Percentiles rank a stretch among this genome's conserved stretches.
Evolutionary conservation across 2,888 invertebrate species (phyloP).

Genomic region (Trachelus tabidus): DNA sequence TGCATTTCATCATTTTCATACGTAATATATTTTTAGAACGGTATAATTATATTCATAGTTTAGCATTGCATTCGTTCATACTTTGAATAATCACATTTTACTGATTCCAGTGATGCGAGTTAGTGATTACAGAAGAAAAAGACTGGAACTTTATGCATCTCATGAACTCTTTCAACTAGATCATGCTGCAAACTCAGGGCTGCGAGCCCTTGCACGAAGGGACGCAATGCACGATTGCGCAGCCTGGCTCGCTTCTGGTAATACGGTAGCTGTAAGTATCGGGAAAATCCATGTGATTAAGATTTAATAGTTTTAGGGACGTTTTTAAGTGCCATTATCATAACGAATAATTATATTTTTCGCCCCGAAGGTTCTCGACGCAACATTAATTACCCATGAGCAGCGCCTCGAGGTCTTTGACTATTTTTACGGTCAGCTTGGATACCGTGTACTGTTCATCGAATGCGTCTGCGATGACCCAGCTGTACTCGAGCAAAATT

Average conservation of each 20-base stretch:
- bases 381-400: slow-evolving; percentile 87
- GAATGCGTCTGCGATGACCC: slow-evolving; percentile 92
- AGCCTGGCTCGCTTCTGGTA: slow-evolving; percentile 80
- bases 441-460: slow-evolving; percentile 89
- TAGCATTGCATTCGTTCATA: background rate
- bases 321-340: background rate
- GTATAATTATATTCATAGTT: background rate
- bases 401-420: slow-evolving; percentile 83
- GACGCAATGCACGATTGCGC: slow-evolving; percentile 90
- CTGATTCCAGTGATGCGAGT: slow-evolving; percentile 86
- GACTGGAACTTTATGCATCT: slow-evolving; percentile 83
- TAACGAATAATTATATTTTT: slow-evolving; percentile 6
- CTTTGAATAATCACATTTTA: background rate
- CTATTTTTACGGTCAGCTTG: slow-evolving; percentile 77
- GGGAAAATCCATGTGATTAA: background rate
- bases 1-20: background rate
- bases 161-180: slow-evolving; percentile 91
- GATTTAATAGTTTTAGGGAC: background rate
- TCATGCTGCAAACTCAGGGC: slow-evolving; percentile 83
- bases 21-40: background rate
- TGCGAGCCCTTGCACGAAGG: slow-evolving; percentile 84
- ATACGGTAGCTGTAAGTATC: slow-evolving; percentile 82
- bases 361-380: slow-evolving; percentile 84
- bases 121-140: slow-evolving; percentile 88
- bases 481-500: slow-evolving; percentile 77